These are phyloP conservation scores for Baryphthengus martii DNA, from an alignment of 2,113 vertebrate genomes.

Conservation along the genomic window DNA sequence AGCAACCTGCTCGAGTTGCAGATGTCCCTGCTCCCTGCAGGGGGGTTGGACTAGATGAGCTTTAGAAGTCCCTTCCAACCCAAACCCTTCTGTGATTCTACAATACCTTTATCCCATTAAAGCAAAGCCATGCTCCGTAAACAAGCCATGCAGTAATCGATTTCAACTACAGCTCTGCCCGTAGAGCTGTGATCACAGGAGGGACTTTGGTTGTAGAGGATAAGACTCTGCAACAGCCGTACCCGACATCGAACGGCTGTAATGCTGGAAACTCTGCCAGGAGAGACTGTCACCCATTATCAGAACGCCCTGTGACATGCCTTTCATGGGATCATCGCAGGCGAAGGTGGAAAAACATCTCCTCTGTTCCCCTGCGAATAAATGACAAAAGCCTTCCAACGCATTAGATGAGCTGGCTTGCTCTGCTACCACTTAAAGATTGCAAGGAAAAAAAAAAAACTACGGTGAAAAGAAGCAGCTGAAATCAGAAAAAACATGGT, in stretches of 20 bases:
- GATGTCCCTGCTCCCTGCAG: not conserved
- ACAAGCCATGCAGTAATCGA: not conserved
- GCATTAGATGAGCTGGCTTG: not conserved
- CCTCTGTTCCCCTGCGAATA: not conserved
- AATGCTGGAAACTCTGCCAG: not conserved
- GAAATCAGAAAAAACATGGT: not conserved
- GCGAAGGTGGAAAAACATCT: not conserved
- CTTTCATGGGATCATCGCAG: not conserved
- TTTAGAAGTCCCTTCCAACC: not conserved
- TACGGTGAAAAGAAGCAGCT: not conserved
- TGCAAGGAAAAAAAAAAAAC: not conserved
- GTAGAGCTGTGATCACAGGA: not conserved
- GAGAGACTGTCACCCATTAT: not conserved
- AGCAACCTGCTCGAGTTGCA: not conserved
- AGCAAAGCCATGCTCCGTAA: not conserved
- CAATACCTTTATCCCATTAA: not conserved
- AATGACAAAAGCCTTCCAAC: not conserved
- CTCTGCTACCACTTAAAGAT: not conserved
- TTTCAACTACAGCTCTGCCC: not conserved
- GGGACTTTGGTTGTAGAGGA: not conserved
- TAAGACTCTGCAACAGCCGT: not conserved
- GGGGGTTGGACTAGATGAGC: not conserved
- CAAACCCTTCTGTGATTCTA: not conserved
- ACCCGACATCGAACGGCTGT: not conserved
- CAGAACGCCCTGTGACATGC: accelerated